Percentiles rank a stretch among this genome's conserved stretches.
These are phyloP conservation scores for Carassius carassius DNA, from an alignment of 2,113 vertebrate genomes.

Conservation along the genomic window DNA sequence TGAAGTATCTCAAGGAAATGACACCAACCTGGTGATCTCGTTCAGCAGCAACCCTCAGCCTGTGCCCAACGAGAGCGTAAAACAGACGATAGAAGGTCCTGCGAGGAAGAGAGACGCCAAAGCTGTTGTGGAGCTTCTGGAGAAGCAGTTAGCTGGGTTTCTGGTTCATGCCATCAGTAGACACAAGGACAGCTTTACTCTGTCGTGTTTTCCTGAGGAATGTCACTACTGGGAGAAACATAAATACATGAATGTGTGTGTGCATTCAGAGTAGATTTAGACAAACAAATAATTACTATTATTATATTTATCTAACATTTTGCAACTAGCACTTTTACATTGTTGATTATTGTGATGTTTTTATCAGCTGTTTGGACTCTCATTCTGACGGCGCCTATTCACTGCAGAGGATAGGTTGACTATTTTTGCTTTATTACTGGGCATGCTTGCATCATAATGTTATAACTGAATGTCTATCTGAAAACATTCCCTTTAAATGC, in stretches of 20 bases:
- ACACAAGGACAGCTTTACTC: constrained; percentile 71
- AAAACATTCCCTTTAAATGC: not conserved
- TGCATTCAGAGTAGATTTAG: constrained; percentile 68
- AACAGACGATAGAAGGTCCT: constrained; percentile 69
- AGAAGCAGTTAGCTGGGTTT: constrained; percentile 68
- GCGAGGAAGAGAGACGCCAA: constrained; percentile 67
- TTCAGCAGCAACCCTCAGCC: constrained; percentile 67
- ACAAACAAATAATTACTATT: not conserved
- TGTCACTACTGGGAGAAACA: constrained; percentile 79
- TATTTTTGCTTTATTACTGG: not conserved
- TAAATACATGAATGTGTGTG: constrained; percentile 74
- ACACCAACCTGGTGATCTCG: constrained; percentile 72
- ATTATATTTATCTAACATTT: no score
- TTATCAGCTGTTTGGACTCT: no score
- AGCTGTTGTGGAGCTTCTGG: constrained; percentile 66
- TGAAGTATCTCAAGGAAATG: no score
- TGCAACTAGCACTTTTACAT: no score
- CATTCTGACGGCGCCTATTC: no score
- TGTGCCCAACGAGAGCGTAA: constrained; percentile 66
- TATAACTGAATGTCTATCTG: not conserved
- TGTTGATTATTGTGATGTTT: no score
- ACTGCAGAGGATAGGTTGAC: no score
- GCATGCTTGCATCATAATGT: not conserved
- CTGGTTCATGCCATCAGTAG: constrained; percentile 72
- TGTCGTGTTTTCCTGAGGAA: constrained; percentile 74